These are phyloP conservation scores for Dascillus cervinus DNA, from an alignment of 2,888 invertebrate species.

Conservation along the genomic window DNA sequence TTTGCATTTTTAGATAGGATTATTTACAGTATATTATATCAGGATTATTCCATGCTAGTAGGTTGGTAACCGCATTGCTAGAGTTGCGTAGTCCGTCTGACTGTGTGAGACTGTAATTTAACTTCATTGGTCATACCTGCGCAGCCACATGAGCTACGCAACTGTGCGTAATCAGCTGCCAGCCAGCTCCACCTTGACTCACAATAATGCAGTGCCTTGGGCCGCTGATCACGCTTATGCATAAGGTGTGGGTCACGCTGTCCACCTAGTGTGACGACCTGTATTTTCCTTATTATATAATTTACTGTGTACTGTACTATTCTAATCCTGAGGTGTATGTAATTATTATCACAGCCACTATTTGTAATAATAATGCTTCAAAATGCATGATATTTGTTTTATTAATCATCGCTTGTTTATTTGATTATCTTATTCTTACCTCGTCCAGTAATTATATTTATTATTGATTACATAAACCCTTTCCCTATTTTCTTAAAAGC, in stretches of 20 bases:
- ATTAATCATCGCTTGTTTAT: slow-evolving; percentile 48
- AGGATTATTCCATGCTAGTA: slow-evolving; percentile 17
- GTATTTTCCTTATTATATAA: slow-evolving; percentile 36
- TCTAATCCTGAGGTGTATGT: slow-evolving; percentile 50
- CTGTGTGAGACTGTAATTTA: not conserved
- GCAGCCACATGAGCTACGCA: slow-evolving; percentile 20
- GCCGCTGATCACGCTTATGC: slow-evolving; percentile 42
- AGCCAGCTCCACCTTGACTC: slow-evolving; percentile 33
- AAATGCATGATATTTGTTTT: slow-evolving; percentile 82
- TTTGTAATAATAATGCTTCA: slow-evolving; percentile 82
- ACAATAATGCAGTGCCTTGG: slow-evolving; percentile 44
- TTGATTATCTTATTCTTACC: slow-evolving; percentile 34
- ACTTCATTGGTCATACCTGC: not conserved
- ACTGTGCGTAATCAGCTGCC: slow-evolving; percentile 42
- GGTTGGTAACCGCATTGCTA: slow-evolving; percentile 15
- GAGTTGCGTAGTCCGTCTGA: slow-evolving; percentile 11
- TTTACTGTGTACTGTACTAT: slow-evolving; percentile 46
- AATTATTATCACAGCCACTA: slow-evolving; percentile 56
- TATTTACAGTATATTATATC: slow-evolving; percentile 15
- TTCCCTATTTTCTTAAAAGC: slow-evolving; percentile 21
- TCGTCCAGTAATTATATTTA: slow-evolving; percentile 24
- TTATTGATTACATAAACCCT: too few species aligned
- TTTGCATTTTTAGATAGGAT: slow-evolving; percentile 22
- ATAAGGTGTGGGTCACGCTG: slow-evolving; percentile 41
- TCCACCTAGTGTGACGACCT: slow-evolving; percentile 32